Percentiles rank a stretch among this genome's conserved stretches.
Conservation (phyloP, 1,140 invertebrate species). For the Tribolium castaneum region DNA sequence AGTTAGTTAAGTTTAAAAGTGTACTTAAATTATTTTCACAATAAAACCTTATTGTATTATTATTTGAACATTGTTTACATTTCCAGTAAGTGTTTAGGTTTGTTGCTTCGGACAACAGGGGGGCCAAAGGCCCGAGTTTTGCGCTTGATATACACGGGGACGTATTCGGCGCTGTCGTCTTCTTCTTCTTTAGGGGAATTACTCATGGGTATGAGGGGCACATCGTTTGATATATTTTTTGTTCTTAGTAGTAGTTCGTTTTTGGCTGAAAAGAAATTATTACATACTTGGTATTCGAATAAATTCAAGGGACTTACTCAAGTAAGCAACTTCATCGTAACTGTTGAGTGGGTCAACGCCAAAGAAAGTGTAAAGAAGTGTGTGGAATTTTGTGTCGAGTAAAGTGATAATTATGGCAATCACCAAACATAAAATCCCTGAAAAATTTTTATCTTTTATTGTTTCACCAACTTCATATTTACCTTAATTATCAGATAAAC, state of each 20-base stretch:
- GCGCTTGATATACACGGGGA: conserved; percentile 47
- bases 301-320: conserved; percentile 59
- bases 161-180: conserved; percentile 46
- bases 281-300: background rate
- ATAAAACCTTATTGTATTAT: too few relatives aligned
- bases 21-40: too few relatives aligned
- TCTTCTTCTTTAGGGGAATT: conserved; percentile 26
- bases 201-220: conserved; percentile 35
- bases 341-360: conserved; percentile 69
- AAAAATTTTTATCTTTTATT: too few relatives aligned
- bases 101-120: conserved; percentile 32
- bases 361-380: conserved; percentile 67
- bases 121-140: conserved; percentile 33
- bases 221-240: conserved; percentile 32
- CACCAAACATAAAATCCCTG: conserved; percentile 68
- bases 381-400: conserved; percentile 65
- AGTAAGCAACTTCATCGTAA: conserved; percentile 65
- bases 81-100: conserved; percentile 32
- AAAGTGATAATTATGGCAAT: conserved; percentile 64
- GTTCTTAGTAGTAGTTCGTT: conserved; percentile 44
- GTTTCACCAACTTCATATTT: too few relatives aligned
- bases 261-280: conserved; percentile 46
- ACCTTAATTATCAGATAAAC: too few relatives aligned
- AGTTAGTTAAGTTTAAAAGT: background rate
- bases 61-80: too few relatives aligned